phyloP scores from a whole-genome alignment of 2,113 vertebrate genomes.

The Bubo scandiacus region DNA sequence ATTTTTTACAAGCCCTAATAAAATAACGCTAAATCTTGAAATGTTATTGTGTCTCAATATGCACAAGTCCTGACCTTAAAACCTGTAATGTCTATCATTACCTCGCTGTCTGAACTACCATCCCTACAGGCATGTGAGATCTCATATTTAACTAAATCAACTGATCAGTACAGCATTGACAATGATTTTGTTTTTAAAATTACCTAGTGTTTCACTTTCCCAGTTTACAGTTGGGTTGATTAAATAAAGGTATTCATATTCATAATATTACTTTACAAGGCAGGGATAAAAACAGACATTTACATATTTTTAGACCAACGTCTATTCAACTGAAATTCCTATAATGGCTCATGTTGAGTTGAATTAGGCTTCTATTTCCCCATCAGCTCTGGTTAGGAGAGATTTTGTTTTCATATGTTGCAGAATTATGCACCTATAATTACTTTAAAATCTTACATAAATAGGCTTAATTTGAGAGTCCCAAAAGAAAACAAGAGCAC shows the following conservation, averaged over 20 bases:
- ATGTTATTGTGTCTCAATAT: background rate
- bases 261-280: background rate
- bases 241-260: conserved; percentile 68
- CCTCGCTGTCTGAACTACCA: background rate
- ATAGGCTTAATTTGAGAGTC: conserved; percentile 20
- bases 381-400: background rate
- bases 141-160: conserved; percentile 48
- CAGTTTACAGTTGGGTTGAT: conserved; percentile 25
- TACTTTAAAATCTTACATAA: conserved; percentile 26
- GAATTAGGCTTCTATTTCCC: background rate
- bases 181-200: conserved; percentile 64
- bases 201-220: conserved; percentile 57
- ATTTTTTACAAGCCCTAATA: conserved; percentile 7
- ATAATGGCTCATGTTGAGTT: background rate
- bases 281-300: background rate
- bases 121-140: background rate
- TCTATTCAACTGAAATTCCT: conserved; percentile 28
- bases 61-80: background rate
- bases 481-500: background rate
- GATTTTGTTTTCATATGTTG: background rate
- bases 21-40: conserved; percentile 17
- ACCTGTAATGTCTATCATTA: background rate
- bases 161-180: conserved; percentile 30
- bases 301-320: conserved; percentile 31
- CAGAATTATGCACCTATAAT: background rate